Conservation (phyloP, 2,888 invertebrate species). For the Volucella inanis region DNA sequence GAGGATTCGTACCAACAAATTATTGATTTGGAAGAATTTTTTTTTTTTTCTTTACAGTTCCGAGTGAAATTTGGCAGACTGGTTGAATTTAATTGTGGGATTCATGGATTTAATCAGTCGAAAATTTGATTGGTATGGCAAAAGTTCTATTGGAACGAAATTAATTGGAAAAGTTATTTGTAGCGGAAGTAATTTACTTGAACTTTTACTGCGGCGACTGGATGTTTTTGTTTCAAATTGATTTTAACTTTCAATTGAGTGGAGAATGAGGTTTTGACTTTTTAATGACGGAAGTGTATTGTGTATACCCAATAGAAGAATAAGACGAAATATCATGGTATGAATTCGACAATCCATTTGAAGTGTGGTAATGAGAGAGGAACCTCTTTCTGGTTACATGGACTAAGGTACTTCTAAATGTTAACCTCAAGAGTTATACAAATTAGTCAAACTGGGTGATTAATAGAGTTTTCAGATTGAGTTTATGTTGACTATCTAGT, state of each 20-base stretch:
- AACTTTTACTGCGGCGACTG: neutral
- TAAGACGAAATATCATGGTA: too few relatives aligned
- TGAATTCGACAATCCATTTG: too few relatives aligned
- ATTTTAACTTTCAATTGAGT: neutral
- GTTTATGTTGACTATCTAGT: too few relatives aligned
- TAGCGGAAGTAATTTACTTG: slow-evolving; percentile 31
- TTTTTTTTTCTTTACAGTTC: slow-evolving; percentile 5
- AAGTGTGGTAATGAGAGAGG: too few relatives aligned
- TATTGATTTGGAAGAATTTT: neutral
- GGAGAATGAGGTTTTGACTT: neutral
- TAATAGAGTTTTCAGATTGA: too few relatives aligned
- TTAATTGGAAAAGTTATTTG: slow-evolving; percentile 55
- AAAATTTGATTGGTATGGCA: slow-evolving; percentile 24
- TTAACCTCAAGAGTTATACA: too few relatives aligned
- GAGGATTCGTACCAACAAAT: too few relatives aligned
- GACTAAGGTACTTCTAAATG: too few relatives aligned
- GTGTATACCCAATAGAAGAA: too few relatives aligned
- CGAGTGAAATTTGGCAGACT: slow-evolving; percentile 1
- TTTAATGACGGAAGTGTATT: too few relatives aligned
- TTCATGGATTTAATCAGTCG: slow-evolving; percentile 44
- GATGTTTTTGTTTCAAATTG: neutral
- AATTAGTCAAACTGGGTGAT: too few relatives aligned
- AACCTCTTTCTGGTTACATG: too few relatives aligned
- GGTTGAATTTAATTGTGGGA: slow-evolving; percentile 24
- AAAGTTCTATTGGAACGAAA: slow-evolving; percentile 40